Evolutionary conservation across 1,140 invertebrate genomes (phyloP).

Genomic region (Scylla paramamosain): DNA sequence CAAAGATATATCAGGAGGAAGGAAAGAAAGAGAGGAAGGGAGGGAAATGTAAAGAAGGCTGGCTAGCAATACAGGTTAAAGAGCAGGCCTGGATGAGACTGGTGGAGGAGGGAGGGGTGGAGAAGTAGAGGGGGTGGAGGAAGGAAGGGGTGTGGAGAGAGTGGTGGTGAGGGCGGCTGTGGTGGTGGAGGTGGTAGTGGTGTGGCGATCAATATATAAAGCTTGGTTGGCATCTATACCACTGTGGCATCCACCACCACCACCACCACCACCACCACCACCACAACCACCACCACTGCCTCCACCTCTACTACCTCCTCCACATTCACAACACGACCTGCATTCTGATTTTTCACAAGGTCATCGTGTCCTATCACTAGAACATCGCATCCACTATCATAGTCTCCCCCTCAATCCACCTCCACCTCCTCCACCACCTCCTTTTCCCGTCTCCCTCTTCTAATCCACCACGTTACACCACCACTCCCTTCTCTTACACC

Average conservation of each 20-base stretch:
- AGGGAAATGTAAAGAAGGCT: not conserved
- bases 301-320: not conserved
- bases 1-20: not conserved
- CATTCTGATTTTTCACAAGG: not conserved
- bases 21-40: not conserved
- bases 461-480: not conserved
- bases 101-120: not conserved
- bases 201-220: slow-evolving; percentile 50
- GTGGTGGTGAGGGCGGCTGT: not conserved
- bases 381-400: not conserved
- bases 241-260: not conserved
- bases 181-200: not conserved
- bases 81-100: not conserved
- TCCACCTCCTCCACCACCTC: not conserved
- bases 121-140: not conserved
- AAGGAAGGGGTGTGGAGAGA: no score
- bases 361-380: not conserved
- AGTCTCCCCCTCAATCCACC: no score
- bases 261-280: not conserved
- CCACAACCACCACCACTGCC: not conserved
- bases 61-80: not conserved
- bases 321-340: not conserved
- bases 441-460: not conserved
- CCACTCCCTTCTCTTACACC: not conserved
- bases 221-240: slow-evolving; percentile 31